Evolutionary conservation across 2,888 invertebrate genomes (phyloP), one percentile per base, ranked within the genome.

Genomic region (Meiosimyza decipiens): DNA sequence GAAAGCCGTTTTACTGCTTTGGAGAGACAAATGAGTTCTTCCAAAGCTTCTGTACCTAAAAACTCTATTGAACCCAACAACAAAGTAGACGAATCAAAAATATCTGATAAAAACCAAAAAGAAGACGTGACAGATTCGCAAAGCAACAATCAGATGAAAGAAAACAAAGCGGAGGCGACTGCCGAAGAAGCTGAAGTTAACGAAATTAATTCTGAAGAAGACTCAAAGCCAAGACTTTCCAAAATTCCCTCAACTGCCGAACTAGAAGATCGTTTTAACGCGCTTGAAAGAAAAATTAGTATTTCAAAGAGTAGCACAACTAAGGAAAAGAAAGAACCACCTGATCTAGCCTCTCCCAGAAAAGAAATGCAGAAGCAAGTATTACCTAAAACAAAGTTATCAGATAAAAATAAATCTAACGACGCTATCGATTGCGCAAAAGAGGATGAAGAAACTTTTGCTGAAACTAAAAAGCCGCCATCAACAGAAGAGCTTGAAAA

Each of bases 401-500:
- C 49, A 3, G 62, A 47, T 49, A 52, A 65, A 60, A 49, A 49
- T 49, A 47, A 66, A n/a, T 1, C 47, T 7, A n/a, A 62, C n/a
- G 5, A 59, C 12, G 22, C 16, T 16, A 68, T 6, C 9, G 22
- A 49, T 12, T 59, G 60, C 62, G 50, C 16, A 15, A 18, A 12
- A 62, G 12, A 16, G 22, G 40, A 22, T 6, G 18, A 54, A 16
- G 67, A 59, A 40, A 16, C 7, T 40, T 28, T 7, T 54, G n/a
- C 16, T 47, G 15, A 54, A 18, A 73, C 71, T 9, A 75, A 68
- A 54, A 63, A 78, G 1, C 84, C 83, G 4, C 83, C 84, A 0
- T 81, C 81, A 5, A 85, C 85, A 1, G 82, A 82, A 54, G 84
- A 85, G 68, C 73, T 85, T 3, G 85, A 85, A 52, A 82, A 82